Evolutionary conservation across 2,888 invertebrate species (phyloP).

Genomic region (Polydrusus cervinus): DNA sequence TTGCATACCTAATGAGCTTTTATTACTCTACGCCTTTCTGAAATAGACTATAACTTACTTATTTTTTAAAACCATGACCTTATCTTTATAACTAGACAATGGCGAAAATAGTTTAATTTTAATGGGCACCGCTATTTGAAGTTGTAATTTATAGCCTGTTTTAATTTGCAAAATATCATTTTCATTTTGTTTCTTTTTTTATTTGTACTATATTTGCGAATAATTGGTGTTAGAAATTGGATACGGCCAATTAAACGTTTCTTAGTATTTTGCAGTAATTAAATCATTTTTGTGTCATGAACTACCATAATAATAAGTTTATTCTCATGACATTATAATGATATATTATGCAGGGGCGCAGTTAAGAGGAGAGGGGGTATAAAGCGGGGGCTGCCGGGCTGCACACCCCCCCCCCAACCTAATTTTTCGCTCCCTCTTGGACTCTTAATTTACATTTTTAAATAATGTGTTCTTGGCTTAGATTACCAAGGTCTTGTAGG

Average conservation of each 20-base stretch:
- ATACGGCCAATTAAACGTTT: constrained; percentile 9
- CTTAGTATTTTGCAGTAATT: constrained; percentile 1
- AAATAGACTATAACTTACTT: no score
- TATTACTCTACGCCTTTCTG: no score
- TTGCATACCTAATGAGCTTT: no score
- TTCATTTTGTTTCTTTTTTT: background rate
- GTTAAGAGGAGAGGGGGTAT: no score
- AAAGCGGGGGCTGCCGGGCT: no score
- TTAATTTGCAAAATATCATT: constrained; percentile 7
- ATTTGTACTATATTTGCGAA: background rate
- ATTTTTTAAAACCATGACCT: constrained; percentile 6
- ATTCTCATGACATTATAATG: no score
- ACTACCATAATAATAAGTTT: background rate
- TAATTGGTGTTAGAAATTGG: background rate
- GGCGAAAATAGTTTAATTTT: constrained; percentile 1
- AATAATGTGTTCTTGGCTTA: no score
- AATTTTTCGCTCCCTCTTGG: no score
- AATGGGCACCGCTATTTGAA: constrained; percentile 15
- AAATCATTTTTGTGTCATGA: background rate
- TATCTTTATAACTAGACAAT: constrained; percentile 9
- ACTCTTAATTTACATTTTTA: no score
- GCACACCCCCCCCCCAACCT: no score
- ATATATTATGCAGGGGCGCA: no score
- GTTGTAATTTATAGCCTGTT: constrained; percentile 17
- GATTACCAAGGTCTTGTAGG: no score